Base-by-base conservation (phyloP, 1,140 invertebrate genomes). In the Watersipora subatra region DNA sequence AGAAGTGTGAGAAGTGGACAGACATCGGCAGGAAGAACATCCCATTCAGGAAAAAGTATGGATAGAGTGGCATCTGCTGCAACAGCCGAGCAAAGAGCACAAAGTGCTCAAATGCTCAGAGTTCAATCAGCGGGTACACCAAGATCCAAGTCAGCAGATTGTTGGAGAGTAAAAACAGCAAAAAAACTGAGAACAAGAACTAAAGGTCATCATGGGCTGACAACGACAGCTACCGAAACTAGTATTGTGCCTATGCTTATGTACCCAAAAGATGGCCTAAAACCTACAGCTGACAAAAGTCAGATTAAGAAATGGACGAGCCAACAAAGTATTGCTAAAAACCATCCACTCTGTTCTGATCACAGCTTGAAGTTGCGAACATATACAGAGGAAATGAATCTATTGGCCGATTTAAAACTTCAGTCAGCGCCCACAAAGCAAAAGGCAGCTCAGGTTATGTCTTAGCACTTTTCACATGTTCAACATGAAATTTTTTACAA, bases 221-320 rank as follows among this genome's bases (percentile, higher is more conserved):
- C 29, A 12, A 65, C 63, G 3, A 64, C 65, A 30, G 66, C 68
- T 27, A 57, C 62, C 28, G 71, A 73, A 64, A 34, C 67, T 28
- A 73, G 66, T 57, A 62, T 67, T 59, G 73, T 75, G 17, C 77
- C 76, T 1, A 77, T 77, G 75, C 66, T 76, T 59, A 78, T 78
- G 76, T 78, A 76, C 55, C 70, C 75, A 29, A 7, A 12, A 12
- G 63, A 25, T 67, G 24, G 63, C 22, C 34, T 46, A 7, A 46
- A 46, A n/a, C 7, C 34, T n/a, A 46, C 7, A 46, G n/a, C n/a
- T n/a, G n/a, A 46, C 34, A 57, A 46, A 66, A 20, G 17, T 58
- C 2, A 56, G 7, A 55, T 29, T 12, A 59, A 67, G 29, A 12
- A 57, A 24, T 29, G 28, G 25, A 2, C 26, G 19, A 26, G 22